Evolutionary conservation across 2,113 vertebrate species (phyloP).

Genomic region (Corydoras sp.): DNA sequence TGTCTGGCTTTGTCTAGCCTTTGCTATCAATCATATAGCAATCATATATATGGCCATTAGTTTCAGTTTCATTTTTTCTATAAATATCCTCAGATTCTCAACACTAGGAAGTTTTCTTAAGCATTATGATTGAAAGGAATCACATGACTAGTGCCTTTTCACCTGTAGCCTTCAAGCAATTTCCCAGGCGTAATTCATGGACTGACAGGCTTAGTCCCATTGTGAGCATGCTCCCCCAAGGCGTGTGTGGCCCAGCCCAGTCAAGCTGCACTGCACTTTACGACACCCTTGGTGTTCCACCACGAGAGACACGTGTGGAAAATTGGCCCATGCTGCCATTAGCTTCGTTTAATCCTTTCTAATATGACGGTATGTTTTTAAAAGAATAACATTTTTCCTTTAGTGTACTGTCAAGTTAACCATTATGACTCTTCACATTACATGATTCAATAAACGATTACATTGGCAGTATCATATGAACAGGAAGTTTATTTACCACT

Average conservation of each 20-base stretch:
- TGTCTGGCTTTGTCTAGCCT: constrained; percentile 19
- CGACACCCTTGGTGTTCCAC: background rate
- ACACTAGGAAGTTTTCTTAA: background rate
- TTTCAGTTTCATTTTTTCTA: background rate
- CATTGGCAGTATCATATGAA: too few relatives aligned
- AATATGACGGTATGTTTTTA: too few relatives aligned
- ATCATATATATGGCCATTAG: background rate
- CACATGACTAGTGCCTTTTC: background rate
- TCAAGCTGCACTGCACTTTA: background rate
- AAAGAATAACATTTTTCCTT: too few relatives aligned
- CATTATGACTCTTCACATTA: too few relatives aligned
- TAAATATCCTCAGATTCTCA: background rate
- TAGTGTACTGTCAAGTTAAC: too few relatives aligned
- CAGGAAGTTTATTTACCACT: too few relatives aligned
- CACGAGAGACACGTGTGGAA: background rate
- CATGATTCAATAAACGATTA: too few relatives aligned
- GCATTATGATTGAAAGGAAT: background rate
- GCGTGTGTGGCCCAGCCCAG: background rate
- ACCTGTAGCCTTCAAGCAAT: background rate
- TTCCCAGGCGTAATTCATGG: background rate
- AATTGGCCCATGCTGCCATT: background rate
- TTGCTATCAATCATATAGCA: constrained; percentile 4
- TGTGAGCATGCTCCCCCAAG: background rate
- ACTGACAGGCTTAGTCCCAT: background rate
- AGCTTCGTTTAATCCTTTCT: background rate